Percentiles rank a stretch among this genome's conserved stretches.
phyloP scores from a whole-genome alignment of 2,888 invertebrate genomes.

The Falcaria lacertinaria region DNA sequence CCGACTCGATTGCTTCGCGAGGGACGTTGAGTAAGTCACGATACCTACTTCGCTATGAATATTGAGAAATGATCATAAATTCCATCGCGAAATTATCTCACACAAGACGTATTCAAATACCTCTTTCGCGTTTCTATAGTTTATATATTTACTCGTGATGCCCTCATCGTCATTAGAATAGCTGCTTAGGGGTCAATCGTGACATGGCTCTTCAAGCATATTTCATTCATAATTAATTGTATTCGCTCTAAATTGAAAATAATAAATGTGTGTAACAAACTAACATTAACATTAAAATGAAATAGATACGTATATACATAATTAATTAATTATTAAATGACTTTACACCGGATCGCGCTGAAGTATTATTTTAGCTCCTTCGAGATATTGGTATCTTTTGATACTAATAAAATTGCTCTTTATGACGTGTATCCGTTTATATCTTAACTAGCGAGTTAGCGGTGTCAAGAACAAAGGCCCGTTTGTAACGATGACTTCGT shows the following conservation, averaged over 20 bases:
- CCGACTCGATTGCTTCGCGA: slow-evolving; percentile 17
- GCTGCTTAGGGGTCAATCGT: too few species aligned
- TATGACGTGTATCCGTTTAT: slow-evolving; percentile 6
- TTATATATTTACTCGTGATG: slow-evolving; percentile 9
- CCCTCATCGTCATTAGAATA: not conserved
- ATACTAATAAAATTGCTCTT: too few species aligned
- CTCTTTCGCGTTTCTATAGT: slow-evolving; percentile 34
- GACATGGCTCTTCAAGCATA: too few species aligned
- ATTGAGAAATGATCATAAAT: slow-evolving; percentile 69
- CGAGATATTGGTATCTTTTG: too few species aligned
- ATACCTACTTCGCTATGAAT: slow-evolving; percentile 63
- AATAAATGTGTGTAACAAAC: too few species aligned
- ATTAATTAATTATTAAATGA: too few species aligned
- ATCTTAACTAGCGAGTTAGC: slow-evolving; percentile 10
- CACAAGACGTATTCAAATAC: slow-evolving; percentile 39
- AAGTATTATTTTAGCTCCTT: too few species aligned
- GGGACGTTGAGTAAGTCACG: slow-evolving; percentile 26
- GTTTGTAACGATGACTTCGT: slow-evolving; percentile 32
- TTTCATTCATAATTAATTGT: too few species aligned
- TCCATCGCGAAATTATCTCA: slow-evolving; percentile 40
- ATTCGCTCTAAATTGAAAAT: too few species aligned
- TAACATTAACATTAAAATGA: too few species aligned
- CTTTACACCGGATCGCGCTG: too few species aligned
- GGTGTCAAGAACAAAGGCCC: slow-evolving; percentile 18
- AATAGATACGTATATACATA: too few species aligned